Percentiles rank a stretch among this genome's conserved stretches.
Evolutionary conservation across 2,888 invertebrate genomes (phyloP).

Genomic region (Scelioninae gen. 2): DNA sequence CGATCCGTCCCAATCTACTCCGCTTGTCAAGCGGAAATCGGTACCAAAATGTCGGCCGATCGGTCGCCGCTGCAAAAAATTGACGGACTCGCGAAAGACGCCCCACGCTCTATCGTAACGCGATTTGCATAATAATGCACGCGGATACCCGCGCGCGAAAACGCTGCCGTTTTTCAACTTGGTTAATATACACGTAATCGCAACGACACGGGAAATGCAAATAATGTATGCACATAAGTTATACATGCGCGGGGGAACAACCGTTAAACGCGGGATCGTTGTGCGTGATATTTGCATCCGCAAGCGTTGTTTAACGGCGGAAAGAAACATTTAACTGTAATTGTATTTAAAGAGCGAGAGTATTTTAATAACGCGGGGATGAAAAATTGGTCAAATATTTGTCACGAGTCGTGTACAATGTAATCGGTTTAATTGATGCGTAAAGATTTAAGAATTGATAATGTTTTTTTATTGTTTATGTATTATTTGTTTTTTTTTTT

Average conservation of each 20-base stretch:
- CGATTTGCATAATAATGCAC: slow-evolving; percentile 23
- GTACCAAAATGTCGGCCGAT: not conserved
- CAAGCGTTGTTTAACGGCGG: slow-evolving; percentile 25
- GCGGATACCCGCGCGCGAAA: slow-evolving; percentile 19
- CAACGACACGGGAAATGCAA: slow-evolving; percentile 15
- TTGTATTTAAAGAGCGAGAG: slow-evolving; percentile 6
- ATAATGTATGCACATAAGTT: slow-evolving; percentile 47
- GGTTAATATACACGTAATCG: slow-evolving; percentile 30
- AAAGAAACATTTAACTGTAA: slow-evolving; percentile 17
- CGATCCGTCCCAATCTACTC: slow-evolving; percentile 31
- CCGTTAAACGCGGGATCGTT: slow-evolving; percentile 35
- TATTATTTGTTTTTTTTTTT: not conserved
- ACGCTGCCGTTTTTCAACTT: slow-evolving; percentile 25
- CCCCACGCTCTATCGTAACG: slow-evolving; percentile 6
- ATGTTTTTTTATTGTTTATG: too few relatives aligned
- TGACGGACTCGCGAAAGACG: slow-evolving; percentile 11
- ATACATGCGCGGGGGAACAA: slow-evolving; percentile 29
- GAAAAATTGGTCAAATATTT: slow-evolving; percentile 9
- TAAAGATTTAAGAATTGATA: too few relatives aligned
- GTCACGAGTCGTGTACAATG: not conserved
- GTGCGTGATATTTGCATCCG: slow-evolving; percentile 40
- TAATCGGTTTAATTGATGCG: too few relatives aligned
- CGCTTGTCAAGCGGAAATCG: not conserved
- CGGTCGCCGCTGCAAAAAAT: not conserved
- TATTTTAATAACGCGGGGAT: slow-evolving; percentile 2